Evolutionary conservation across 2,797 vertebrate genomes (phyloP), one percentile per base, ranked within the genome.

Genomic region (Intellagama lesueurii): DNA sequence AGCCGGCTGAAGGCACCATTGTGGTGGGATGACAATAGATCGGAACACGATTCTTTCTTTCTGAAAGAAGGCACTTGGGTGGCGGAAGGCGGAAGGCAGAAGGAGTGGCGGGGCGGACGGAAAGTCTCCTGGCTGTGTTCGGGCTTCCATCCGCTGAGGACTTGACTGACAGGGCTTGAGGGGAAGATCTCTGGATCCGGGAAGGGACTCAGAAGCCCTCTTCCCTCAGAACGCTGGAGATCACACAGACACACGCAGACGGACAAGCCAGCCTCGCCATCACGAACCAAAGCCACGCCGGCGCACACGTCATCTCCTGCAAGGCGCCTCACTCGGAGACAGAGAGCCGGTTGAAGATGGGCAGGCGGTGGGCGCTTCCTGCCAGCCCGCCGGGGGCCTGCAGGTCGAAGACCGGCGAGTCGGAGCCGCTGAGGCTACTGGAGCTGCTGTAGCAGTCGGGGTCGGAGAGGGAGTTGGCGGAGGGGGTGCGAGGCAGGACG

Each of bases 381-480:
- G 95, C 93, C 0, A 91, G 94, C 35, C 84, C 66, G 9, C 69
- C 77, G 76, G 91, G 69, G 9, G 87, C 12, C 17, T 88, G 76
- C 70, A 88, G 47, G 0, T 98, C 98, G 4, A 98, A 98, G 0
- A 97, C 97, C 0, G 98, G 98, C 0, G 98, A 98, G 89, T 98
- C 97, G 0, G 96, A 96, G n/a, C 98, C 97, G 9, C 98, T 98
- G 66, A 97, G 96, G 44, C 97, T 97, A 35, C 96, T 95, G 16
- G 97, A 97, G 96, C 97, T 98, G 96, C 97, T 98, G 96, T 98
- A 98, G 95, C 97, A 97, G 89, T 98, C 98, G 70, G 92, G 94
- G 92, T 98, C 98, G 75, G 96, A 96, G 68, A 98, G 96, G 1
- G 98, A 98, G 93, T 97, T 98, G 83, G 98, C 97, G 0, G 98